Evolutionary conservation across 2,888 invertebrate species (phyloP), one percentile per base, ranked within the genome.

Genomic region (Dynastes hyllus): DNA sequence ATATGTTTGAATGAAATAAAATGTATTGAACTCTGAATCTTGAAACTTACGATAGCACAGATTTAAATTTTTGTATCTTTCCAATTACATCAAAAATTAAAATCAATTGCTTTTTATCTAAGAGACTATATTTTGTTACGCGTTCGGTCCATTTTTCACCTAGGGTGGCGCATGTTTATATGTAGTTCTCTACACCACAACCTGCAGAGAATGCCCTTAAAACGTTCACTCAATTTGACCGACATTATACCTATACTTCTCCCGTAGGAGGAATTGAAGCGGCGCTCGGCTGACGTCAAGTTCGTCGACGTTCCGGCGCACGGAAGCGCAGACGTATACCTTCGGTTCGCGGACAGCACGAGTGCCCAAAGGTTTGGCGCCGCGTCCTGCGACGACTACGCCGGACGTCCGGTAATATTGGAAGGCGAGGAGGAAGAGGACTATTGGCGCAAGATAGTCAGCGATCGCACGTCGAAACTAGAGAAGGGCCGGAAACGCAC

Each of bases 371-470:
- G 87, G 63, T 88, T 88, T 80, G 85, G 85, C 13, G 85, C 77
- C 16, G 87, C 87, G 61, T 0, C 9, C 9, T 11, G 9, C 45
- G 11, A 45, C 8, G 87, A 89, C 50, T 88, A 88, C 82, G 90
- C 90, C 84, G 90, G 90, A 82, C 85, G 84, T 61, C 80, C 79
- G n/a, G 66, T 86, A 82, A 87, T 93, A 11, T 84, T 93, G 77
- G 83, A 89, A 82, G 95, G 93, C 0, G 91, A 93, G 1, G 94
- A 94, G 81, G 97, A 97, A 87, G 89, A 91, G 53, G 89, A 90
- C 29, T 97, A 98, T 88, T 97, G 97, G 97, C 88, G 92, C 22
- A 95, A 95, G 86, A 94, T 97, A 55, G 90, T 91, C 82, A 88
- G 89, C 11, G 93, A 94, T 85, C 90, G 93, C 80, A 89, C 90